These are phyloP conservation scores for Psittacara wagleri DNA, from an alignment of 2,113 vertebrate species.

Conservation along the genomic window DNA sequence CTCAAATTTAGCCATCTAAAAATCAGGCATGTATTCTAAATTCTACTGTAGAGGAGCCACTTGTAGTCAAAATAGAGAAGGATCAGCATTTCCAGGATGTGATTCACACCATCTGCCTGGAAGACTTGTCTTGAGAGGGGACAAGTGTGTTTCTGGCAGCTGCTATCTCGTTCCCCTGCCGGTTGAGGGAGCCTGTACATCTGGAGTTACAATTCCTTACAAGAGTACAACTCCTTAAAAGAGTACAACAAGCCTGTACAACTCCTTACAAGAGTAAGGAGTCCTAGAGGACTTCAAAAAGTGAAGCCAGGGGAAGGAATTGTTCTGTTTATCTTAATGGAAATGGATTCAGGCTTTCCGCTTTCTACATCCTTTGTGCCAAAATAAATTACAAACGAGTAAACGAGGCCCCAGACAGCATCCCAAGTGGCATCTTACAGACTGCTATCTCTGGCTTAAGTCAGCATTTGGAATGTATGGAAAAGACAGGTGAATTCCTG, in stretches of 20 bases:
- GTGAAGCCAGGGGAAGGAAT: not conserved
- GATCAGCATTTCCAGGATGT: not conserved
- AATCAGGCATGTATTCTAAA: not conserved
- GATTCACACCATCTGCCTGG: conserved; percentile 1
- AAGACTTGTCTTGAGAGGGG: not conserved
- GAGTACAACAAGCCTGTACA: no score
- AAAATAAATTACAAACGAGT: not conserved
- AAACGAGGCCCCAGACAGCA: not conserved
- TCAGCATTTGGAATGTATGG: not conserved
- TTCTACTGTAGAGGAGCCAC: not conserved
- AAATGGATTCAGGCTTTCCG: not conserved
- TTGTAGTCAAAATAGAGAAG: not conserved
- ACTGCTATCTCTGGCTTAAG: not conserved
- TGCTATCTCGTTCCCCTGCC: not conserved
- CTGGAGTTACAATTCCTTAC: not conserved
- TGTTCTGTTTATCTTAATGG: not conserved
- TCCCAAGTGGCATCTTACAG: not conserved
- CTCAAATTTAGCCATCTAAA: conserved; percentile 29
- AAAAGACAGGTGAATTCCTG: not conserved
- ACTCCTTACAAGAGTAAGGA: no score
- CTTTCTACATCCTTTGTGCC: not conserved
- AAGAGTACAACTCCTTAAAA: no score
- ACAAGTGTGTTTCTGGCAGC: not conserved
- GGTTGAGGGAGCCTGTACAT: not conserved
- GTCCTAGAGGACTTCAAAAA: not conserved